These are phyloP conservation scores for Peromyscus attwateri DNA, from an alignment of 2,797 vertebrate genomes.

Conservation along the genomic window DNA sequence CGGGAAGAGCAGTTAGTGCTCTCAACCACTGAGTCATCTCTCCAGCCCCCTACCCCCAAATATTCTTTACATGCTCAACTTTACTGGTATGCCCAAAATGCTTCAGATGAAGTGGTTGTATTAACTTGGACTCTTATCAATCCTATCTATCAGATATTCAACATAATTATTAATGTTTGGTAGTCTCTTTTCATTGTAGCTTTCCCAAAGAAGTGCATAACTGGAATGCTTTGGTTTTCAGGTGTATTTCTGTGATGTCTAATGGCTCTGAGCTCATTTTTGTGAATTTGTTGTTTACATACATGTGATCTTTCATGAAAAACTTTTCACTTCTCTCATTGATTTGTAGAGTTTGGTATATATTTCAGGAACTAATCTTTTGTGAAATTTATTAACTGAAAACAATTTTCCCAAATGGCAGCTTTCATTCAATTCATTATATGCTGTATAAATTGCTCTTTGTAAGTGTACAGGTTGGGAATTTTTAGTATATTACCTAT, in stretches of 20 bases:
- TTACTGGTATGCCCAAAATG: neutral
- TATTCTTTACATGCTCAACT: neutral
- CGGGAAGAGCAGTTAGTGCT: too few relatives aligned
- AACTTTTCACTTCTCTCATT: neutral
- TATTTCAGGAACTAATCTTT: neutral
- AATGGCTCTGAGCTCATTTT: constrained; percentile 28
- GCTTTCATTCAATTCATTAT: neutral
- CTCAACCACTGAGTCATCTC: too few relatives aligned
- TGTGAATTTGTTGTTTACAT: neutral
- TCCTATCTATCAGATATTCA: neutral
- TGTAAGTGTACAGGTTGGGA: neutral
- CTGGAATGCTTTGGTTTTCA: neutral
- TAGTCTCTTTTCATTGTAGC: neutral
- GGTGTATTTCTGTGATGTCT: neutral
- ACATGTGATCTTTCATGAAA: neutral
- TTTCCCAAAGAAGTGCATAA: neutral
- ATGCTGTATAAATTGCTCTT: neutral
- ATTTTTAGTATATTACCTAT: neutral
- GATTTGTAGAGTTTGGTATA: neutral
- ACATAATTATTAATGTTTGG: neutral
- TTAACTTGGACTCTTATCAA: neutral
- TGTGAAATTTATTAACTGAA: neutral
- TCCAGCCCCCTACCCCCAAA: too few relatives aligned
- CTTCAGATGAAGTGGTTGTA: neutral
- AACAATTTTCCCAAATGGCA: neutral